Evolutionary conservation across 2,888 invertebrate species (phyloP), one percentile per base, ranked within the genome.

Genomic region (Julus scandinavius): DNA sequence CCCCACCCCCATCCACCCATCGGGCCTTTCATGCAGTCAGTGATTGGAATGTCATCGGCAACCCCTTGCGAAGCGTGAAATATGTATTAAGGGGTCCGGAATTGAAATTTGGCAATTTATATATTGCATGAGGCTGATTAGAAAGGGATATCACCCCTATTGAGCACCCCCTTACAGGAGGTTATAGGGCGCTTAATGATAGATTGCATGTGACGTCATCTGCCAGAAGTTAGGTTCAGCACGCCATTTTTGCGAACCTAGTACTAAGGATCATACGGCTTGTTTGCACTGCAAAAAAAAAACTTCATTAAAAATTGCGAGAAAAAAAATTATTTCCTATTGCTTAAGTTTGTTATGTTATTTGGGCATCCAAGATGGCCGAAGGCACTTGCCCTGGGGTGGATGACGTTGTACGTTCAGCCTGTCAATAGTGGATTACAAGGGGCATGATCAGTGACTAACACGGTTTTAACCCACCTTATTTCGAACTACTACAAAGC

Each of bases 11-110:
- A 29, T 29, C 29, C 29, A 29, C 29, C 20, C n/a, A 63, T 5
- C 20, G 1, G 6, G n/a, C 63, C 63, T 63, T 63, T 63, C 63
- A 63, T 63, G 3, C 63, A 63, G 63, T 20, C 63, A n/a, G 63
- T 63, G 63, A 63, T 63, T 63, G 63, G 63, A 63, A 63, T 63
- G 63, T 63, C 63, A n/a, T 63, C 63, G 63, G 63, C 63, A 63
- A 9, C 63, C 63, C 63, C 63, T 63, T 9, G 63, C 63, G n/a
- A 63, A 63, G 63, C 63, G 63, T 63, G 63, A 63, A 63, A 63
- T 63, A 63, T 63, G 20, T 63, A 63, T 63, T 63, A 63, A 63
- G 63, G 63, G 63, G 63, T 20, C 5, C 63, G 63, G 63, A 63
- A 63, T 63, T 63, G 63, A 63, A 63, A 63, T 63, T 63, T 63